phyloP scores from a whole-genome alignment of 2,113 vertebrate species.

The Lepus europaeus region DNA sequence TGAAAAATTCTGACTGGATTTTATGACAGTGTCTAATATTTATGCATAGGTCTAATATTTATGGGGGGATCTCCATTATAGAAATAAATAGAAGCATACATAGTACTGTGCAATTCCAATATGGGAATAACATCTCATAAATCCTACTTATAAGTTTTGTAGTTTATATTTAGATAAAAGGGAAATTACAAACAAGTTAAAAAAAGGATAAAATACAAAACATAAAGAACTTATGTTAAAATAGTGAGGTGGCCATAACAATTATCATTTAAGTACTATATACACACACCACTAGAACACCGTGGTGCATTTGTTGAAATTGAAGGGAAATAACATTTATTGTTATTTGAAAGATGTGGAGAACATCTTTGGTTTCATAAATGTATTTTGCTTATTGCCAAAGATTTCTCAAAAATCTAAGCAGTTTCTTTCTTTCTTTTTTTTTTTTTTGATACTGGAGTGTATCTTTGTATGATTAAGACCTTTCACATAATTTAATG shows the following conservation, averaged over 20 bases:
- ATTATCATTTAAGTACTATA: background rate
- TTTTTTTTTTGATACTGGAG: background rate
- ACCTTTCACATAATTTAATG: conserved; percentile 47
- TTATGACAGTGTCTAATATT: background rate
- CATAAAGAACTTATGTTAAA: background rate
- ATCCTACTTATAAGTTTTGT: conserved; percentile 3
- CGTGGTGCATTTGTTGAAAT: background rate
- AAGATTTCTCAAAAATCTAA: background rate
- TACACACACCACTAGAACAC: background rate
- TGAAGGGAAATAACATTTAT: conserved; percentile 35
- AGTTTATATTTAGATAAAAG: conserved; percentile 18
- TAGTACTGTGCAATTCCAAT: background rate
- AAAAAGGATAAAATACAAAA: conserved; percentile 41
- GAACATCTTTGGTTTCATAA: conserved; percentile 8
- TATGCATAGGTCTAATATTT: background rate
- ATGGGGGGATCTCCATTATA: background rate
- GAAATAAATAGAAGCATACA: background rate
- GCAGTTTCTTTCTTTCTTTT: background rate
- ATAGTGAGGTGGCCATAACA: background rate
- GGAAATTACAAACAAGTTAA: background rate
- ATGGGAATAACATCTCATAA: conserved; percentile 12
- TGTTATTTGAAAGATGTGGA: conserved; percentile 37
- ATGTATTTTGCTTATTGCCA: background rate
- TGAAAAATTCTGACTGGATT: background rate
- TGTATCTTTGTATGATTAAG: conserved; percentile 53